Evolutionary conservation across 1,140 invertebrate genomes (phyloP).

Genomic region (Eubasilissa regina): DNA sequence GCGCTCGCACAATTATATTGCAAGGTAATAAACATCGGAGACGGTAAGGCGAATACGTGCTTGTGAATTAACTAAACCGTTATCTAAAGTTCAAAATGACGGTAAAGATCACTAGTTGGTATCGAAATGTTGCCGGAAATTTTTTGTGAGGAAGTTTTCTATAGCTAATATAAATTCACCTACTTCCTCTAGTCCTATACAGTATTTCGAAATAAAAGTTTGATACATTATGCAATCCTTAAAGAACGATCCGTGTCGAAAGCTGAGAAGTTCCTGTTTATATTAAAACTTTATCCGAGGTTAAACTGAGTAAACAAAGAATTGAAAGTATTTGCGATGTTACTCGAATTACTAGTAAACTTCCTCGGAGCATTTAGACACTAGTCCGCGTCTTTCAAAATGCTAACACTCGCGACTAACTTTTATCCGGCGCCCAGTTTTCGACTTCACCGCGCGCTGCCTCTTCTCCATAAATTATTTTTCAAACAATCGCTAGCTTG

Average conservation of each 20-base stretch:
- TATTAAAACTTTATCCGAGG: slow-evolving; percentile 27
- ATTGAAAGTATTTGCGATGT: slow-evolving; percentile 34
- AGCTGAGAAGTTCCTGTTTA: not conserved
- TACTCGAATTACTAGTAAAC: slow-evolving; percentile 36
- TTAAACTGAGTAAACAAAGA: slow-evolving; percentile 24
- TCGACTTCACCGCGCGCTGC: not conserved
- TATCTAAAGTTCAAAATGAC: too few relatives aligned
- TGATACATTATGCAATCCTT: too few relatives aligned
- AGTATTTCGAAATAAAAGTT: too few relatives aligned
- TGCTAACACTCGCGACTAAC: slow-evolving; percentile 25
- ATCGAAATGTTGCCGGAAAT: too few relatives aligned
- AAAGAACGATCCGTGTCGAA: not conserved
- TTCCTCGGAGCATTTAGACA: slow-evolving; percentile 9
- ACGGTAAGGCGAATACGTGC: too few relatives aligned
- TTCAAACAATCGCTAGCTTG: not conserved
- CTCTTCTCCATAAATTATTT: not conserved
- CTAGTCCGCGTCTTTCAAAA: slow-evolving; percentile 17
- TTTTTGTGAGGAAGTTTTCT: too few relatives aligned
- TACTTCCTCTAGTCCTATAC: too few relatives aligned
- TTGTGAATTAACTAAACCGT: too few relatives aligned
- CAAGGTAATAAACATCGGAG: too few relatives aligned
- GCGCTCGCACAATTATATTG: too few relatives aligned
- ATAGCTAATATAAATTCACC: too few relatives aligned
- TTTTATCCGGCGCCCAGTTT: not conserved
- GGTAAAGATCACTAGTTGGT: too few relatives aligned